Base-by-base conservation (phyloP, 1,140 invertebrate genomes). In the Anastrepha obliqua region DNA sequence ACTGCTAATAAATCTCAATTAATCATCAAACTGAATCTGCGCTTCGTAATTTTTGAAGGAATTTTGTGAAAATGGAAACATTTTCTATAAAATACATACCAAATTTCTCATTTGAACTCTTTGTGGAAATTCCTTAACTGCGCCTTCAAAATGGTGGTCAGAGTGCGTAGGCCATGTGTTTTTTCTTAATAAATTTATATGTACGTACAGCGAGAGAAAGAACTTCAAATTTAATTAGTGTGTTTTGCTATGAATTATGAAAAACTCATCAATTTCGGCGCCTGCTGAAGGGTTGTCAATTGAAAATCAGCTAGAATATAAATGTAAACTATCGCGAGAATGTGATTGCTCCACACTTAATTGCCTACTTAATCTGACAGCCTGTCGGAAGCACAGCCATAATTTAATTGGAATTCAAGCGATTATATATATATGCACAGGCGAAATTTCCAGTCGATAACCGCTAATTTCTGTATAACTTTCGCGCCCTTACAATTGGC, bases 401-500 rank as follows among this genome's bases (percentile, higher is more conserved):
- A 51, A 47, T 47, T 15, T 13, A 9, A 81, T 81, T 81, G 74
- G 74, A 81, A 81, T 55, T 81, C 0, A n/a, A n/a, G 17, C 6
- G 13, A 13, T 74, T 17, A 74, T 44, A 44, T 74, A 44, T 74
- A 67, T 67, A 29, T 67, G 39, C 6, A 47, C 39, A 74, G 15
- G 42, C 55, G 47, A 4, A 8, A 20, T 55, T 81, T 81, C 74
- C 74, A 81, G 74, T 58, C 11, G 44, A 20, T 81, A 42, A 81
- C 74, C 47, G 74, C 47, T 81, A 81, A 51, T 8, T 55, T 8
- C n/a, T 81, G 8, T n/a, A 55, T 8, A 20, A 81, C n/a, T 81
- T 81, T 81, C 74, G 74, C 74, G 74, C 74, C 74, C 55, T 81
- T 47, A 55, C 74, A 81, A 55, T 81, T 81, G 47, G 74, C 74